A percentile compares a stretch with the other conserved stretches of the same genome.
These are phyloP conservation scores for Mesorhabditis sp. DNA, from an alignment of 2,888 invertebrate genomes.

Conservation along the genomic window DNA sequence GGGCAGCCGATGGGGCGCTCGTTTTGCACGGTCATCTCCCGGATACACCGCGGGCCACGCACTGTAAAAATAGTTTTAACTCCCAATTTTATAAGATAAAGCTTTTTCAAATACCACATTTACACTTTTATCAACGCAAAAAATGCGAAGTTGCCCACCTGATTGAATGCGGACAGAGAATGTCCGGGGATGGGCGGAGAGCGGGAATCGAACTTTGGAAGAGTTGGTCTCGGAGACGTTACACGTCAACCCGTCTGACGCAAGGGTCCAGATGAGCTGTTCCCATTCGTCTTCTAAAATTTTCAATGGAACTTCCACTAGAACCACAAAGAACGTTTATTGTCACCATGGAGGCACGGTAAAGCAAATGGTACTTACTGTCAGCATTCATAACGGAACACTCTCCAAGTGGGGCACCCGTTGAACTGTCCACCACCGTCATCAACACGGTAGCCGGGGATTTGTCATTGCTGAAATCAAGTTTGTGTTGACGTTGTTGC, in stretches of 20 bases:
- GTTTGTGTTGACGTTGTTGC: not conserved
- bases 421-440: constrained; percentile 36
- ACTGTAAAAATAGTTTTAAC: not conserved
- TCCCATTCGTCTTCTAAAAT: constrained; percentile 29
- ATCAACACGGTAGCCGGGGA: constrained; percentile 28
- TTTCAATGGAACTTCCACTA: not conserved
- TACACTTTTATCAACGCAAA: no score
- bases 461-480: constrained; percentile 20
- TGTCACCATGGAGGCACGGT: not conserved
- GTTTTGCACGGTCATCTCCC: constrained; percentile 40
- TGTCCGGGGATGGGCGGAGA: constrained; percentile 26
- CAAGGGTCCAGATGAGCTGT: constrained; percentile 42
- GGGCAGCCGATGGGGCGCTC: constrained; percentile 43
- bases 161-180: constrained; percentile 44
- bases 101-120: no score
- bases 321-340: not conserved
- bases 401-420: constrained; percentile 33
- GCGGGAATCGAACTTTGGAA: constrained; percentile 22
- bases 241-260: constrained; percentile 32
- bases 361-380: constrained; percentile 12
- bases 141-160: constrained; percentile 12
- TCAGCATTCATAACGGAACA: constrained; percentile 25
- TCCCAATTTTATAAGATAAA: no score
- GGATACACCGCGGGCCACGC: constrained; percentile 37
- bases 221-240: constrained; percentile 22